These are phyloP conservation scores for Idaea dimidiata DNA, from an alignment of 2,888 invertebrate species.

Conservation along the genomic window DNA sequence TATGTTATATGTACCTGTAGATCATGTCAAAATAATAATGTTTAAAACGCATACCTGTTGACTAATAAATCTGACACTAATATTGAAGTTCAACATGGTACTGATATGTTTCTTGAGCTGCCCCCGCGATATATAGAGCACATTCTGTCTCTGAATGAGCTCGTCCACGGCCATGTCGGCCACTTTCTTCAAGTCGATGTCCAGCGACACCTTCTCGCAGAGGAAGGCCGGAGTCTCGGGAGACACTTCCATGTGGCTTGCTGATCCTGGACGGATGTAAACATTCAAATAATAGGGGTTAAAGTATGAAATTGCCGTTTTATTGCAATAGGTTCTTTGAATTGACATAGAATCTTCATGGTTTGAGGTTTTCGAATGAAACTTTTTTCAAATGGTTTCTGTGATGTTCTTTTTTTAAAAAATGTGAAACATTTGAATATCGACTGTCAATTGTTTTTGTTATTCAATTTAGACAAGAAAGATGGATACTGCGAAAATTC, in stretches of 20 bases:
- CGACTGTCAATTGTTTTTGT: too few relatives aligned
- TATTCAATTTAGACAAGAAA: too few relatives aligned
- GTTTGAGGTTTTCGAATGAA: too few relatives aligned
- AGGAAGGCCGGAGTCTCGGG: constrained; percentile 93
- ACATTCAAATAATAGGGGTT: neutral
- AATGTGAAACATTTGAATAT: too few relatives aligned
- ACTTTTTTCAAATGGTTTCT: too few relatives aligned
- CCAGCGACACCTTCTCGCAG: constrained; percentile 94
- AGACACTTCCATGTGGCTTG: constrained; percentile 72
- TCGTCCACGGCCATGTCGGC: constrained; percentile 94
- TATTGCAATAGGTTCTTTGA: too few relatives aligned
- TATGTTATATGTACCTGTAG: too few relatives aligned
- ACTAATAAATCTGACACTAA: constrained; percentile 93
- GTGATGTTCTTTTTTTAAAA: too few relatives aligned
- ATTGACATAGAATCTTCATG: too few relatives aligned
- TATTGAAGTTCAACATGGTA: constrained; percentile 93
- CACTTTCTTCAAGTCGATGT: constrained; percentile 93
- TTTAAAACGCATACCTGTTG: constrained; percentile 85
- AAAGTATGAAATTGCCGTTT: too few relatives aligned
- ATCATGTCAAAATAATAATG: neutral
- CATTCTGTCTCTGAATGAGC: constrained; percentile 90
- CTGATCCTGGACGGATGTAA: neutral
- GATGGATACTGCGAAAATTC: too few relatives aligned
- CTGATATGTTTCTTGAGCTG: constrained; percentile 95
- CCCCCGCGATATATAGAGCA: constrained; percentile 91